A percentile compares a stretch with the other conserved stretches of the same genome.
phyloP scores from a whole-genome alignment of 2,797 vertebrate species.

The Sebastes ruberrimus region DNA sequence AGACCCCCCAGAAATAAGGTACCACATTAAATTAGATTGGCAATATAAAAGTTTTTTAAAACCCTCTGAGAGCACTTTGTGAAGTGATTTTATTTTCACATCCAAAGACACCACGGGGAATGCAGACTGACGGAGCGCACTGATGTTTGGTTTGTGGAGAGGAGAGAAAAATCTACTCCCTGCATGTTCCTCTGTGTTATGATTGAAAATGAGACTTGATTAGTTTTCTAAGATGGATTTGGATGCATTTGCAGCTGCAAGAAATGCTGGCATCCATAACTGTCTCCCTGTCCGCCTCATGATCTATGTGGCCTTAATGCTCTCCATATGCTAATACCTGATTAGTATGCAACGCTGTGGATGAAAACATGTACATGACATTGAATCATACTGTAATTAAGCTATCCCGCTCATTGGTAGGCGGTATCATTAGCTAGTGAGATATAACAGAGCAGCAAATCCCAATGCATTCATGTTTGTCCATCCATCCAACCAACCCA shows the following conservation, averaged over 20 bases:
- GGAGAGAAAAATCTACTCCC: background rate
- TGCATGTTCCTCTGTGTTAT: background rate
- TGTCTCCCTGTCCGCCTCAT: conserved; percentile 29
- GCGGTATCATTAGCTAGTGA: conserved; percentile 40
- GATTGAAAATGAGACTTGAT: conserved; percentile 24
- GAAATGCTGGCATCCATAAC: conserved; percentile 29
- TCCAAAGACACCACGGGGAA: conserved; percentile 24
- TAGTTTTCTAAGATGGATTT: conserved; percentile 31
- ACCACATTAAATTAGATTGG: conserved; percentile 32
- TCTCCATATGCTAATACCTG: conserved; percentile 51
- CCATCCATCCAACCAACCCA: background rate
- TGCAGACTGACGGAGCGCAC: background rate
- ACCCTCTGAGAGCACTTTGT: conserved; percentile 26
- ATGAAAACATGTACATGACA: conserved; percentile 55
- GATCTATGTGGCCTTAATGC: conserved; percentile 42
- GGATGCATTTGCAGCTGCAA: conserved; percentile 22
- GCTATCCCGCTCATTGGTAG: conserved; percentile 29
- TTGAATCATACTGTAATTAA: conserved; percentile 70
- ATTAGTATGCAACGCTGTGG: conserved; percentile 57
- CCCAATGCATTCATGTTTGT: background rate
- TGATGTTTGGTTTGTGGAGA: conserved; percentile 36
- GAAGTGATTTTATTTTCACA: conserved; percentile 34
- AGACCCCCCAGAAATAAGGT: conserved; percentile 17
- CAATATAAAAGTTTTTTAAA: conserved; percentile 40
- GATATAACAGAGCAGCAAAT: conserved; percentile 27